Conservation (phyloP, 2,888 invertebrate genomes). For the Lepidochitona cinerea region DNA sequence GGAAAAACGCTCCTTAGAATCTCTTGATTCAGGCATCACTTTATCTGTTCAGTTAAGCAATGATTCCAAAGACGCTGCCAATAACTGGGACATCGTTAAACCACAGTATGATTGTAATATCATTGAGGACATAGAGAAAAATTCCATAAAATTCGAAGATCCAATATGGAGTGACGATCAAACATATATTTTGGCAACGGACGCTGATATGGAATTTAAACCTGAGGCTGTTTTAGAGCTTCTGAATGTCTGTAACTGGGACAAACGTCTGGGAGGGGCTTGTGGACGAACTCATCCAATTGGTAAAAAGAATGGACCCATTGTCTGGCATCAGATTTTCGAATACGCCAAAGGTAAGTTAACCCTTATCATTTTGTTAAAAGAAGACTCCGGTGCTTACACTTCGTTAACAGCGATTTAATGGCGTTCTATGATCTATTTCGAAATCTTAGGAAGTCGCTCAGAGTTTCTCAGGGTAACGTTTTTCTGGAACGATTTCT, state of each 20-base stretch:
- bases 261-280: slow-evolving; percentile 43
- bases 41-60: too few relatives aligned
- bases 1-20: background rate
- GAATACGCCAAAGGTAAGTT: slow-evolving; percentile 51
- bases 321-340: slow-evolving; percentile 54
- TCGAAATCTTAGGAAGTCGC: too few relatives aligned
- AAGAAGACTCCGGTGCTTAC: too few relatives aligned
- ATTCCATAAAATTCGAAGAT: background rate
- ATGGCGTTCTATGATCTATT: too few relatives aligned
- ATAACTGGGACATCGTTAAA: background rate
- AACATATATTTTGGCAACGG: slow-evolving; percentile 52
- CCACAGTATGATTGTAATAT: background rate
- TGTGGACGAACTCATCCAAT: slow-evolving; percentile 53
- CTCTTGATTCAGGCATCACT: background rate
- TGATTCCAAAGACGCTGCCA: too few relatives aligned
- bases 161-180: slow-evolving; percentile 35
- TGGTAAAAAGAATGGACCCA: slow-evolving; percentile 39
- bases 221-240: slow-evolving; percentile 41
- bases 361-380: too few relatives aligned
- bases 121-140: background rate
- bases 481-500: too few relatives aligned
- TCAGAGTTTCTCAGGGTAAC: too few relatives aligned
- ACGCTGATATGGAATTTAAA: slow-evolving; percentile 54
- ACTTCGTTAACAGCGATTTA: too few relatives aligned
- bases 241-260: slow-evolving; percentile 39